Percentiles rank a stretch among this genome's conserved stretches.
Evolutionary conservation across 2,888 invertebrate species (phyloP).

Genomic region (Sepiola atlantica): DNA sequence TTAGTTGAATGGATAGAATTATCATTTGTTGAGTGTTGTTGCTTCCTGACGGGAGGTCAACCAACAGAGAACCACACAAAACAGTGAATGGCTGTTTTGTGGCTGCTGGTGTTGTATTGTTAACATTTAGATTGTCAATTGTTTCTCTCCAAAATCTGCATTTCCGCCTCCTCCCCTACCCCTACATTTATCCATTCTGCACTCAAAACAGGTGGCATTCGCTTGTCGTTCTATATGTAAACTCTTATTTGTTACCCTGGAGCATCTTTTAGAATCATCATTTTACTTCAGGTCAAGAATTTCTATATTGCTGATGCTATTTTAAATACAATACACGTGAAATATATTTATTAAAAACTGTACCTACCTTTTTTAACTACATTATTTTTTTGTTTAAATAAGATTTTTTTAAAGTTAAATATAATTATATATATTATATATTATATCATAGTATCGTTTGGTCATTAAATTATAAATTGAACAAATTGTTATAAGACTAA

Average conservation of each 20-base stretch:
- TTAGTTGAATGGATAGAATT: neutral
- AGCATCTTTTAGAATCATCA: neutral
- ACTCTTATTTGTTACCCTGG: neutral
- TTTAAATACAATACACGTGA: too few relatives aligned
- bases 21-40: neutral
- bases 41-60: slow-evolving; percentile 4
- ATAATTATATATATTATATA: too few relatives aligned
- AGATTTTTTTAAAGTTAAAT: too few relatives aligned
- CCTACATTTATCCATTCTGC: neutral
- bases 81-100: neutral
- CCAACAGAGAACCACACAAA: too few relatives aligned
- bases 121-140: neutral
- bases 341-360: too few relatives aligned
- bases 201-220: neutral
- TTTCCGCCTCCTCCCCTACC: neutral
- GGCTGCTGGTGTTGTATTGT: neutral
- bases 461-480: too few relatives aligned
- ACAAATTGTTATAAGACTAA: too few relatives aligned
- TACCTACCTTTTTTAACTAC: too few relatives aligned
- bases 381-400: too few relatives aligned
- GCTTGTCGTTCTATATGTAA: neutral
- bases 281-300: neutral
- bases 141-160: neutral
- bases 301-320: too few relatives aligned
- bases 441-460: too few relatives aligned